Evolutionary conservation across 2,797 vertebrate genomes (phyloP), one percentile per base, ranked within the genome.

Genomic region (Lithobates sylvaticus): DNA sequence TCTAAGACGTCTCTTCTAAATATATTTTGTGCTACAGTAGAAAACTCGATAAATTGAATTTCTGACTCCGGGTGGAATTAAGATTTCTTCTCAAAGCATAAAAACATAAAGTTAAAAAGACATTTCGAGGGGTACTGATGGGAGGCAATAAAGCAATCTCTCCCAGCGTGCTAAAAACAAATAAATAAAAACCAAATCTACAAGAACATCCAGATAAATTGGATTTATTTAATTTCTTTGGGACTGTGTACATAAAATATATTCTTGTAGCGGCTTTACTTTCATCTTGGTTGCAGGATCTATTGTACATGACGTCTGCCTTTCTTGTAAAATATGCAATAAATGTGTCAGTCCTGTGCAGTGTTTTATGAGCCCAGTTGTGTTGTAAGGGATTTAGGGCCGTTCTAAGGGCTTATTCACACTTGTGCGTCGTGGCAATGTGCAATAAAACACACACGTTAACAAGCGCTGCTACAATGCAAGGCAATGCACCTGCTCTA

Each of bases 191-290:
- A 61, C 15, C 21, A 73, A 82, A 80, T 44, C 71, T 81, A 68
- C 78, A 76, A 65, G 44, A 64, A 72, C 79, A 78, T 72, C 64
- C 85, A 83, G 50, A 77, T 76, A 86, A 83, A 77, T 65, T 13
- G 50, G 74, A 83, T 86, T 82, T 86, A 82, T 86, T 77, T 82
- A 71, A 86, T 86, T 79, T 86, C 73, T 78, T 76, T n/a, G 77
- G 78, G 65, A 64, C 54, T 34, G 67, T 72, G 76, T 70, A 77
- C 73, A 77, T 86, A 61, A 86, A 82, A 72, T 86, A 77, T 77
- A 65, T 72, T 72, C 74, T 64, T 39, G 32, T 18, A 44, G 72
- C 47, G 42, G 65, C 67, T 77, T 23, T 32, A n/a, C 73, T 78
- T 78, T 69, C 65, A 86, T 77, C 44, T 26, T 5, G 23, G 23